phyloP scores from a whole-genome alignment of 1,140 invertebrate genomes.

The Orchestia grillus region DNA sequence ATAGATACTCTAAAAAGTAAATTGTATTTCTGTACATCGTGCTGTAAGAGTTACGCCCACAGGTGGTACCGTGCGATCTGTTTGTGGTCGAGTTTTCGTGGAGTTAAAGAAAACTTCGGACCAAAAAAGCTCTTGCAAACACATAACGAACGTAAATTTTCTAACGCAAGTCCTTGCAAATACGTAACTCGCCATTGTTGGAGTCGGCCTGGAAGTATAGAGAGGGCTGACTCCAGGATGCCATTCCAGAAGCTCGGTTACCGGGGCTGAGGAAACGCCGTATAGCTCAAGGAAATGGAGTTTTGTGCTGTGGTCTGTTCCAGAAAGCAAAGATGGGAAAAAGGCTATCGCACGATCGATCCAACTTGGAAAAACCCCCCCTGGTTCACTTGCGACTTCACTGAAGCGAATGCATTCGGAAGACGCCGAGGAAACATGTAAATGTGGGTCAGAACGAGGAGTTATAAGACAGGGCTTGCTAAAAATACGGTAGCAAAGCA shows the following conservation, averaged over 20 bases:
- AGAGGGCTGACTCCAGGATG: not conserved
- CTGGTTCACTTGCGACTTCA: not conserved
- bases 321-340: not conserved
- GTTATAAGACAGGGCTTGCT: not conserved
- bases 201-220: not conserved
- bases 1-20: not conserved
- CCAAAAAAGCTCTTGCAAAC: not conserved
- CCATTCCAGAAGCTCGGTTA: not conserved
- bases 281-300: not conserved
- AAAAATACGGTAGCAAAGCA: not conserved
- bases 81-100: not conserved
- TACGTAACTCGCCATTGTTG: not conserved
- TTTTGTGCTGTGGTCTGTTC: not conserved
- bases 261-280: not conserved
- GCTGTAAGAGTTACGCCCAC: not conserved
- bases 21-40: not conserved
- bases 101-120: not conserved
- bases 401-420: not conserved
- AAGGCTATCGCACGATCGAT: not conserved
- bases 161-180: not conserved
- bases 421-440: not conserved
- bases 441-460: not conserved
- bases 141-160: not conserved
- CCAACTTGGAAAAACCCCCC: not conserved
- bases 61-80: no score